phyloP scores from a whole-genome alignment of 2,888 invertebrate species.

The Drosophila peninsularis region DNA sequence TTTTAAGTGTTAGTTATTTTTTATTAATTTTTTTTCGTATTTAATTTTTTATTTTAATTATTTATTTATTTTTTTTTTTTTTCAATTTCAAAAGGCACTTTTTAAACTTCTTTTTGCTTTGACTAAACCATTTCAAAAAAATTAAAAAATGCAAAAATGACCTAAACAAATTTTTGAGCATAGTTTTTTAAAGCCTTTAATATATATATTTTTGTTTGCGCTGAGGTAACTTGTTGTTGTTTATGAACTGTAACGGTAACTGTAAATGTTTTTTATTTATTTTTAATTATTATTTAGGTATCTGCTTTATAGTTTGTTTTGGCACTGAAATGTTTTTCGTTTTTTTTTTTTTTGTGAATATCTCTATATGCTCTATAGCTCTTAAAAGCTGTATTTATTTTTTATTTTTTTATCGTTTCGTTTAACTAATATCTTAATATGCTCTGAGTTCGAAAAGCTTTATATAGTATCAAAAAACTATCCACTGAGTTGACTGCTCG shows the following conservation, averaged over 20 bases:
- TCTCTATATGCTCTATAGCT: slow-evolving; percentile 27
- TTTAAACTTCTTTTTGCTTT: slow-evolving; percentile 34
- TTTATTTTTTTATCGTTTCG: background rate
- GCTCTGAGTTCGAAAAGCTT: slow-evolving; percentile 70
- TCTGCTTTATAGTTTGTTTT: slow-evolving; percentile 46
- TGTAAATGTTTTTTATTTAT: slow-evolving; percentile 22
- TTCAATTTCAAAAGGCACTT: slow-evolving; percentile 56
- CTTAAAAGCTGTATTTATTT: slow-evolving; percentile 9
- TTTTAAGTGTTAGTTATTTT: slow-evolving; percentile 56
- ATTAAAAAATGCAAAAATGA: slow-evolving; percentile 6
- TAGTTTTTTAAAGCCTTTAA: slow-evolving; percentile 55
- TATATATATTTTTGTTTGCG: slow-evolving; percentile 44
- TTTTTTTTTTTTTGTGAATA: slow-evolving; percentile 39
- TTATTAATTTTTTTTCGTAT: slow-evolving; percentile 15
- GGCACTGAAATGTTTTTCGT: slow-evolving; percentile 52
- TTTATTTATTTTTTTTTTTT: slow-evolving; percentile 2
- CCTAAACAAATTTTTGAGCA: slow-evolving; percentile 47
- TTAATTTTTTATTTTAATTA: slow-evolving; percentile 10
- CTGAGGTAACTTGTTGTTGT: slow-evolving; percentile 81
- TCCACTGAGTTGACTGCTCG: slow-evolving; percentile 76
- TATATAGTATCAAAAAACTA: slow-evolving; percentile 49
- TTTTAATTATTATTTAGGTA: slow-evolving; percentile 14
- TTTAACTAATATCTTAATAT: slow-evolving; percentile 64
- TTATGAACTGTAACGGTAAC: slow-evolving; percentile 28
- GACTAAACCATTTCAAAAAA: slow-evolving; percentile 21